Evolutionary conservation across 2,888 invertebrate species (phyloP), one percentile per base, ranked within the genome.

Genomic region (Idaea straminata): DNA sequence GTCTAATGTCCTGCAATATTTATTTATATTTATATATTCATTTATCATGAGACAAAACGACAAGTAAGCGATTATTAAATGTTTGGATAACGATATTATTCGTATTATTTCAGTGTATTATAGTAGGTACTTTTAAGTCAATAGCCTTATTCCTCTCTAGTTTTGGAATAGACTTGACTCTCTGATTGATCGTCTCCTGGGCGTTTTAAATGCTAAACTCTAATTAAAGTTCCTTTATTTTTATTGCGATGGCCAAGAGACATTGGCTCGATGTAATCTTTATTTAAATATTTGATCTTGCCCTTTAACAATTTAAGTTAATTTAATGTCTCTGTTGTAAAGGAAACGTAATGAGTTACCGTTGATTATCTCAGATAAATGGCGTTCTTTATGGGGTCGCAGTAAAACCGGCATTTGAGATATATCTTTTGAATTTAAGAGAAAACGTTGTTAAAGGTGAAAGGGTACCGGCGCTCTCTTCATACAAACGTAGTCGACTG

Each of bases 231-330:
- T 47, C 13, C 47, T 47, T 47, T 47, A 47, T 47, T 47, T 25
- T 47, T 13, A 47, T 47, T 47, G 47, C 47, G 47, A 47, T 47
- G 47, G 47, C 47, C 47, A 25, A 25, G 47, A 13, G 47, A 47
- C 47, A 47, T 47, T 47, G 7, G 13, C 47, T 13, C 47, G 47
- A 47, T 47, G 47, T 47, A 47, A 47, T 47, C 47, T 47, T 10
- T 47, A 47, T 47, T 47, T 47, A 47, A 47, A 47, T 47, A 47
- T 47, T 47, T 47, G 47, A 47, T 47, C 47, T 47, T 47, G 47
- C 47, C 47, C 47, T 47, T 47, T 47, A 7, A 47, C 47, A 47
- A 47, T 47, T 47, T 47, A 47, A 47, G 47, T 47, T 47, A 47
- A 47, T 47, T 47, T 47, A 47, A 47, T 47, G 47, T 47, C 47